Evolutionary conservation across 2,113 vertebrate genomes (phyloP).

Genomic region (Bubo blakistoni): DNA sequence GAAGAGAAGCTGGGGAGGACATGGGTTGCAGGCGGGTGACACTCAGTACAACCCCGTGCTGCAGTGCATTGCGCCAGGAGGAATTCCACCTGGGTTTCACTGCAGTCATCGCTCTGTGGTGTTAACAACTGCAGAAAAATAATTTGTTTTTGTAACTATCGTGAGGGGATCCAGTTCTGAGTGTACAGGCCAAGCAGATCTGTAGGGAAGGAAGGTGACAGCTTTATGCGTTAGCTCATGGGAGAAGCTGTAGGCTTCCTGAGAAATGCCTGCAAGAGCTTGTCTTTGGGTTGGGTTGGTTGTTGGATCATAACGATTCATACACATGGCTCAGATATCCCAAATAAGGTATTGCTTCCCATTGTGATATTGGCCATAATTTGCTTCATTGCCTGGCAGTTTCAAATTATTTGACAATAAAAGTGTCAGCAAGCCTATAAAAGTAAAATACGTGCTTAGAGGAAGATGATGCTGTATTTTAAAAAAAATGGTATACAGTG

Average conservation of each 20-base stretch:
- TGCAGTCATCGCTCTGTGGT: fast-evolving
- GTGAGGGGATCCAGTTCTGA: background rate
- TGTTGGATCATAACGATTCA: background rate
- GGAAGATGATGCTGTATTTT: conserved; percentile 22
- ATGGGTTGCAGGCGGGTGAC: fast-evolving
- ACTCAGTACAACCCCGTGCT: fast-evolving
- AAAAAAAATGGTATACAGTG: background rate
- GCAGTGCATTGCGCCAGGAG: fast-evolving
- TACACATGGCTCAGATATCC: conserved; percentile 23
- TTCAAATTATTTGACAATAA: conserved; percentile 58
- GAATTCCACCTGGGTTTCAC: background rate
- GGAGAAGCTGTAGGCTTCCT: background rate
- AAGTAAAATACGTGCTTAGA: conserved; percentile 46
- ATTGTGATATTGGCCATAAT: conserved; percentile 52
- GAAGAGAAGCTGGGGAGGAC: background rate
- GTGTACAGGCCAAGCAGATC: background rate
- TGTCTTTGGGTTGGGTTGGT: conserved; percentile 27
- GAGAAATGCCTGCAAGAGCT: conserved; percentile 25
- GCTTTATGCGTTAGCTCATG: background rate
- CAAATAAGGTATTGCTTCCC: conserved; percentile 43
- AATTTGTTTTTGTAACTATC: background rate
- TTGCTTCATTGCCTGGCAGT: conserved; percentile 52
- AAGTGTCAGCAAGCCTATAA: conserved; percentile 59
- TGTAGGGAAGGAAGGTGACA: background rate
- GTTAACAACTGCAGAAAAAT: background rate